Conservation (phyloP, 1,140 invertebrate species). For the Triops longicaudatus region DNA sequence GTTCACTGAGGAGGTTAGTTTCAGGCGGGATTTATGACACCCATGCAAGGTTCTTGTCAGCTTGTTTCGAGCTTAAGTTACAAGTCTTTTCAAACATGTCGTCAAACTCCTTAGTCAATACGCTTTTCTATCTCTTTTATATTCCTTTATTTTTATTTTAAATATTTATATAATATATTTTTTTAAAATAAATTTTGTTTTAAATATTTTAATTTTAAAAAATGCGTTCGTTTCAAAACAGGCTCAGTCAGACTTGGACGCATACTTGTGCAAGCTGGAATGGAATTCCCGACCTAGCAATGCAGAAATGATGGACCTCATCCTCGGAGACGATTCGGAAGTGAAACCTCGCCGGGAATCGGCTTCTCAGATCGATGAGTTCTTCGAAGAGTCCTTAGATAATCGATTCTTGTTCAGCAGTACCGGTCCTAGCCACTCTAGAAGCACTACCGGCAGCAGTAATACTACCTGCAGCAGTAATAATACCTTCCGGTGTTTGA, state of each 20-base stretch:
- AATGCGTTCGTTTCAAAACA: too few relatives aligned
- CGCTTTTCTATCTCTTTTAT: too few relatives aligned
- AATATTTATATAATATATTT: too few relatives aligned
- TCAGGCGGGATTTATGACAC: background rate
- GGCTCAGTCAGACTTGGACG: background rate
- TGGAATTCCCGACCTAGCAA: background rate
- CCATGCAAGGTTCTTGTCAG: background rate
- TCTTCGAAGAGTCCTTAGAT: constrained; percentile 47
- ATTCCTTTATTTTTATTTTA: too few relatives aligned
- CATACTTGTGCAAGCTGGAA: background rate
- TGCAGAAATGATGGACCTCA: background rate
- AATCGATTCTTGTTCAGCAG: background rate
- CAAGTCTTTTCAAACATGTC: background rate
- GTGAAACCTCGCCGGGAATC: constrained; percentile 49
- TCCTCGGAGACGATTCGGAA: background rate
- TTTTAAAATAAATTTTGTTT: too few relatives aligned
- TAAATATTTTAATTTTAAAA: too few relatives aligned
- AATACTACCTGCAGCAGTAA: background rate
- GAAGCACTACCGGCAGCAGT: constrained; percentile 42
- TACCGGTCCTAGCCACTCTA: constrained; percentile 33
- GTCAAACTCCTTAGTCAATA: too few relatives aligned
- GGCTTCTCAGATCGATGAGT: constrained; percentile 57
- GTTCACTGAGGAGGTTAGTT: background rate
- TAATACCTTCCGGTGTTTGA: constrained; percentile 39
- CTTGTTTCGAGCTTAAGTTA: background rate